phyloP scores from a whole-genome alignment of 1,140 invertebrate species.

The Trialeurodes vaporariorum region DNA sequence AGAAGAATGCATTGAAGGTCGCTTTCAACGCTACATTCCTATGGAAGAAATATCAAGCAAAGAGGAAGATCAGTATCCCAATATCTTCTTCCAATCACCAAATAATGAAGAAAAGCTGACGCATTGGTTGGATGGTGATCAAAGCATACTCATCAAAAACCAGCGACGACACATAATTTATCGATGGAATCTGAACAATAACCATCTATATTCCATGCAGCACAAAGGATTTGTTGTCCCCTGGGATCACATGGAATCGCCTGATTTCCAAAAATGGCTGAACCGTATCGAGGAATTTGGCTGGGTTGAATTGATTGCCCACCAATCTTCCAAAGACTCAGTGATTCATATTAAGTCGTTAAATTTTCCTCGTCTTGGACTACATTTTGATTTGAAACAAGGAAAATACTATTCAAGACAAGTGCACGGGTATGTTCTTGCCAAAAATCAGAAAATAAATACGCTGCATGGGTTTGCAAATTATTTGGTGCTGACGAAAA shows the following conservation, averaged over 20 bases:
- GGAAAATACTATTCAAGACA: not conserved
- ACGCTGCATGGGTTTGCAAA: not conserved
- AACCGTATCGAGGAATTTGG: not conserved
- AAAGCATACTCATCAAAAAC: not conserved
- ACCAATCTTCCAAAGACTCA: not conserved
- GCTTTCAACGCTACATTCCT: not conserved
- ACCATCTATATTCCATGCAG: not conserved
- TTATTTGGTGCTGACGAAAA: not conserved
- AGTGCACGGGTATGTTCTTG: not conserved
- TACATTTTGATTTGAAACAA: not conserved
- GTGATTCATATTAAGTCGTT: not conserved
- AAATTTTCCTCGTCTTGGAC: not conserved
- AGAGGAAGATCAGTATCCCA: not conserved
- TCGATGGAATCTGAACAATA: not conserved
- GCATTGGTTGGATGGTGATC: not conserved
- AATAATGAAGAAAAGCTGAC: not conserved
- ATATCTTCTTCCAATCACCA: not conserved
- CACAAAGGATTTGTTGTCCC: not conserved
- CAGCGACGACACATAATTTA: not conserved
- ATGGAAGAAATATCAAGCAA: not conserved
- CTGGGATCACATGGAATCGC: not conserved
- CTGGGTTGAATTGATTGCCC: not conserved
- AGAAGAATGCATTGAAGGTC: not conserved
- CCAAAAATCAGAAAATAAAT: not conserved
- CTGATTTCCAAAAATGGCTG: not conserved